phyloP scores from a whole-genome alignment of 2,113 vertebrate species.

The Anseranas semipalmata region DNA sequence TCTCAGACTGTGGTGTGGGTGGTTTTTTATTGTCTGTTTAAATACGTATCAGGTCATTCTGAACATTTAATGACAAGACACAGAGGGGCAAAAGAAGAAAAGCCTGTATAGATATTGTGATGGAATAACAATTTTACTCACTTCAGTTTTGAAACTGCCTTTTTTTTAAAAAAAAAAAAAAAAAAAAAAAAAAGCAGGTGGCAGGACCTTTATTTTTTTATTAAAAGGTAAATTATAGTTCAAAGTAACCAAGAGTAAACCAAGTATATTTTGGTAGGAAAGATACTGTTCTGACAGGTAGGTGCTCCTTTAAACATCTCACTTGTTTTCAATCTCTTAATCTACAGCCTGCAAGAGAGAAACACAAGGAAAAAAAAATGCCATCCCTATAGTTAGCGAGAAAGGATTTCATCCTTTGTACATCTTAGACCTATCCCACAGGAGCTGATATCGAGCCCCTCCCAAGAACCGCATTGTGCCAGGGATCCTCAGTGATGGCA shows the following conservation, averaged over 20 bases:
- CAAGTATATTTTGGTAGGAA: background rate
- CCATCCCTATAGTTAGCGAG: background rate
- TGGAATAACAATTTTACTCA: background rate
- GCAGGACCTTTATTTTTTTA: background rate
- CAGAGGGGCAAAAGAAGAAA: background rate
- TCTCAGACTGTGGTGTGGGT: background rate
- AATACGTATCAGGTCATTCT: background rate
- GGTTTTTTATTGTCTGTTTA: background rate
- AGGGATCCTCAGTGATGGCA: background rate
- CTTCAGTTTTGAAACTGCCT: background rate
- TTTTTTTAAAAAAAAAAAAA: no score
- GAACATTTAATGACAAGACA: background rate
- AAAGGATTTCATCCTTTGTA: background rate
- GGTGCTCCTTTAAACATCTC: background rate
- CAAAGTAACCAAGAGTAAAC: conserved; percentile 16
- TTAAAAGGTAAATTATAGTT: background rate
- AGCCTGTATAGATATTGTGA: background rate
- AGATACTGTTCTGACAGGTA: conserved; percentile 28
- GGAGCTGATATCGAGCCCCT: background rate
- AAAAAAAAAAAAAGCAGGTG: no score
- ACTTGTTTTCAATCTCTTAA: conserved; percentile 5
- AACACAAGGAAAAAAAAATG: background rate
- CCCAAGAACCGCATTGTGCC: background rate
- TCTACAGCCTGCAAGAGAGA: background rate
- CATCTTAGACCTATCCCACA: background rate